Percentiles rank a stretch among this genome's conserved stretches.
Conservation (phyloP, 2,113 vertebrate species). For the Struthidea cinerea region DNA sequence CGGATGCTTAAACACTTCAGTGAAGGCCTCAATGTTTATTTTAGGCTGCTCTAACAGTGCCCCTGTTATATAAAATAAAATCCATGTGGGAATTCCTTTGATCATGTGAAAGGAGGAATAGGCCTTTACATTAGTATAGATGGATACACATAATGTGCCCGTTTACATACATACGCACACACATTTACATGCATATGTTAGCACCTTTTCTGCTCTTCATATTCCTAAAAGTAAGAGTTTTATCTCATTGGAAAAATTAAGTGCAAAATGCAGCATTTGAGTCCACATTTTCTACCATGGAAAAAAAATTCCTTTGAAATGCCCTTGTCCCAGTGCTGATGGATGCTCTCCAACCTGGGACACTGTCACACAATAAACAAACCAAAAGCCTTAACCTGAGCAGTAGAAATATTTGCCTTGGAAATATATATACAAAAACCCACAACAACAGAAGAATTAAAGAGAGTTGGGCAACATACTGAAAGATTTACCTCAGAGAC, state of each 20-base stretch:
- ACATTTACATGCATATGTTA: not conserved
- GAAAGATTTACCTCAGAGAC: conserved; percentile 11
- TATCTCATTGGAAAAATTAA: not conserved
- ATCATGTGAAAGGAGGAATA: not conserved
- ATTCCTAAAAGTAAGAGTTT: not conserved
- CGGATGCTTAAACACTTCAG: not conserved
- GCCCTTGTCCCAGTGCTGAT: not conserved
- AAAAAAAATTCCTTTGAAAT: not conserved
- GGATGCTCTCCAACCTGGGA: not conserved
- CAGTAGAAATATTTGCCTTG: not conserved
- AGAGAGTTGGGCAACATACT: not conserved
- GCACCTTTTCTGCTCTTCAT: not conserved
- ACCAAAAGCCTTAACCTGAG: not conserved
- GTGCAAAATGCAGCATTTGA: not conserved
- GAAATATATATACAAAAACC: not conserved
- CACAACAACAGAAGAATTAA: not conserved
- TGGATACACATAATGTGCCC: not conserved
- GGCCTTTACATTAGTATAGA: not conserved
- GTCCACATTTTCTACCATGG: not conserved
- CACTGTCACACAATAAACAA: not conserved
- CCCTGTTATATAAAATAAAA: not conserved
- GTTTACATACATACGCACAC: not conserved
- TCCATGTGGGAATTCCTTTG: not conserved
- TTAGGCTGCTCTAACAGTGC: not conserved
- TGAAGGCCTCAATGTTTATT: not conserved